Base-by-base conservation (phyloP, 2,888 invertebrate species). In the Epirrita christyi region DNA sequence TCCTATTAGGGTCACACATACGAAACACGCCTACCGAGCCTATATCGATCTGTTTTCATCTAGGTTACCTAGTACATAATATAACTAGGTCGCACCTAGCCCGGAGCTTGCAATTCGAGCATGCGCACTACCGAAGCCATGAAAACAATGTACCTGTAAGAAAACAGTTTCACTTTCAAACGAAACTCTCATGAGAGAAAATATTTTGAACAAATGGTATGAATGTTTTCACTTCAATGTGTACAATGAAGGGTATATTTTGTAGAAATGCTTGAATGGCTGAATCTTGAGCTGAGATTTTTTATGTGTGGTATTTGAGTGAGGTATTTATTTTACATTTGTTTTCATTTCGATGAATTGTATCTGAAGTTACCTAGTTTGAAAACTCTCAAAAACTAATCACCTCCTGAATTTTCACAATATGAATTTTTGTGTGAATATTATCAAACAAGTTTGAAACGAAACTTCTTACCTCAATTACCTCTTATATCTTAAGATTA, bases 41-140 rank as follows among this genome's bases (percentile, higher is more conserved):
- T 34, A 27, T 41, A 66, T 66, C 63, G 64, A 66, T 64, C 61
- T 64, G 57, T 64, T 64, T 64, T 67, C 60, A 56, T 55, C 54
- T 61, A 66, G 59, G 58, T 59, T 60, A 59, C 59, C 63, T 66
- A 67, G 62, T 40, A 42, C n/a, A 61, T 52, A 50, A 27, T 52
- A 59, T 55, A 55, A 59, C 57, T 61, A 51, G 60, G 65, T 63
- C 61, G 60, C 64, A 62, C 61, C 59, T 61, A 53, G 50, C 51
- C 55, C 42, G 50, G 59, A 53, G 62, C 60, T 53, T 66, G 66
- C 67, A 66, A 51, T 65, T 51, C 53, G 63, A 63, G 67, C 65
- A 65, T 67, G 67, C 67, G 67, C 67, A 60, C 9, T 43, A 11
- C 34, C 10, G 10, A 42, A 55, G 52, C 59, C 52, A 45, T 34